These are phyloP conservation scores for Sphecodes monilicornis DNA, from an alignment of 2,888 invertebrate genomes.

Conservation along the genomic window DNA sequence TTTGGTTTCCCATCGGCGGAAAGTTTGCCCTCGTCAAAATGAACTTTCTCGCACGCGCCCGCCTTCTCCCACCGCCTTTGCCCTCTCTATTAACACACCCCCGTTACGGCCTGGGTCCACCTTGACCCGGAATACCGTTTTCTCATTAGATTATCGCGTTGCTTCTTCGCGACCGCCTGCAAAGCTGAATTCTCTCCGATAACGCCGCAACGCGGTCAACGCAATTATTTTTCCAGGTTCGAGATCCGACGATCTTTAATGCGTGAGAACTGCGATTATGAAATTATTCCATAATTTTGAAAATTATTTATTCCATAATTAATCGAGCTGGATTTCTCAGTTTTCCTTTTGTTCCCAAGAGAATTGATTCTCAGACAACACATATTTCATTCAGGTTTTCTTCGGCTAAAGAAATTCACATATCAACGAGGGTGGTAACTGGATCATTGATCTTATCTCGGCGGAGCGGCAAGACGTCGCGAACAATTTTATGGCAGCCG, in stretches of 20 bases:
- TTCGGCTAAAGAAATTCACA: neutral
- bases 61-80: neutral
- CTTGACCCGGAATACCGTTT: neutral
- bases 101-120: neutral
- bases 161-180: neutral
- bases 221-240: neutral
- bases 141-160: neutral
- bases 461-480: neutral
- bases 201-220: too few species aligned
- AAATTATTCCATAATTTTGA: too few species aligned
- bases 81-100: neutral
- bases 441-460: neutral
- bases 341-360: too few species aligned
- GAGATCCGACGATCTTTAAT: neutral
- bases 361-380: too few species aligned
- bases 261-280: too few species aligned
- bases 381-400: neutral
- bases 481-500: constrained; percentile 2
- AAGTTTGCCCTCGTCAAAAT: constrained; percentile 26
- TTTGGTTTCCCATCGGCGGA: constrained; percentile 27
- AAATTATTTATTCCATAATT: too few species aligned
- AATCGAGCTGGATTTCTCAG: too few species aligned
- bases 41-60: constrained; percentile 14
- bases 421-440: neutral
- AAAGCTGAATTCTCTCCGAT: neutral